Evolutionary conservation across 2,888 invertebrate species (phyloP).

Genomic region (Habrosyne pyritoides): DNA sequence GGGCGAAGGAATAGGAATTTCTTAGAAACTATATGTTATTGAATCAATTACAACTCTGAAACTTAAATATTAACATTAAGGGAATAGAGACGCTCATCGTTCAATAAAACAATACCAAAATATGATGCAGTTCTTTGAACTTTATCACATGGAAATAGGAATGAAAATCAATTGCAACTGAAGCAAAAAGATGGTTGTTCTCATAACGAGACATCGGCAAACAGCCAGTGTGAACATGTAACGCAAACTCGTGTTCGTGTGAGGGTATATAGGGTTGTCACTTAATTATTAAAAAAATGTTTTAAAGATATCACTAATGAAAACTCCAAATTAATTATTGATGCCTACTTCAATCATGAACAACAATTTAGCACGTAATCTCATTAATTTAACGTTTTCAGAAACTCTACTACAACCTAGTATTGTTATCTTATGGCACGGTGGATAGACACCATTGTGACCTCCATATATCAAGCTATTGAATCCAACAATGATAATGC

Average conservation of each 20-base stretch:
- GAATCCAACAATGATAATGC: no score
- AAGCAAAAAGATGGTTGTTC: background rate
- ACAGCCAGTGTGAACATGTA: conserved; percentile 32
- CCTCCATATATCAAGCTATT: no score
- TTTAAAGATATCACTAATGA: no score
- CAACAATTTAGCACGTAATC: no score
- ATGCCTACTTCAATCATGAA: no score
- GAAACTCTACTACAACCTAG: no score
- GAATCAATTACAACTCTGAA: background rate
- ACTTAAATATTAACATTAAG: background rate
- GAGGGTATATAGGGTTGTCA: background rate
- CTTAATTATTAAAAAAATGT: background rate
- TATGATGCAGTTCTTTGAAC: background rate
- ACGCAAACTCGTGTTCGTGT: conserved; percentile 21
- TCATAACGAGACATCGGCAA: conserved; percentile 13
- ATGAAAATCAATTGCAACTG: background rate
- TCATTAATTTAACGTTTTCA: no score
- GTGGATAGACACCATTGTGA: no score
- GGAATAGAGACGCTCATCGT: background rate
- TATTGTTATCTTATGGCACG: no score
- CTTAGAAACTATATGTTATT: background rate
- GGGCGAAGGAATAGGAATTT: background rate
- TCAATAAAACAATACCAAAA: background rate
- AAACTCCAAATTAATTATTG: no score
- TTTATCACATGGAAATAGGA: background rate